A percentile compares a stretch with the other conserved stretches of the same genome.
These are phyloP conservation scores for Dermochelys coriacea DNA, from an alignment of 2,797 vertebrate genomes.

Conservation along the genomic window DNA sequence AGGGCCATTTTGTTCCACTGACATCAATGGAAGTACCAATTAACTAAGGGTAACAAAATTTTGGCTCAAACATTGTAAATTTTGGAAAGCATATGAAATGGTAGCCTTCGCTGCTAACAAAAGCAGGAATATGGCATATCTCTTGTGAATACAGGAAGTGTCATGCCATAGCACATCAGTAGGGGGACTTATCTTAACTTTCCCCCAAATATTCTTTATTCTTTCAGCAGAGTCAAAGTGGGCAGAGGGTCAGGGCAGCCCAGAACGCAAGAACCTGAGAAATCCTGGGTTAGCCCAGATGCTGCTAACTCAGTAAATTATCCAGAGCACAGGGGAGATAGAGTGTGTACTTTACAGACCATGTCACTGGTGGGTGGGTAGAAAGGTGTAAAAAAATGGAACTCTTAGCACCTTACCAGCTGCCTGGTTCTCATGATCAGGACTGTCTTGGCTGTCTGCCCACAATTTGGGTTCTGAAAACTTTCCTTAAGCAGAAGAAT, in stretches of 20 bases:
- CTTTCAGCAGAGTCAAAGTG: neutral
- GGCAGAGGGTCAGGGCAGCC: neutral
- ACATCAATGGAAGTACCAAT: neutral
- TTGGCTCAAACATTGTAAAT: neutral
- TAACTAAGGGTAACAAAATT: neutral
- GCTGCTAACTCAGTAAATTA: neutral
- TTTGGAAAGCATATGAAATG: neutral
- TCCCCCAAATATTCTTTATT: neutral
- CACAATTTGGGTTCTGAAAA: neutral
- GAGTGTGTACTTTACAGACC: neutral
- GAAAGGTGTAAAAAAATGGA: neutral
- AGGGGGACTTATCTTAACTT: neutral
- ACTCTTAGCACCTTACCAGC: neutral
- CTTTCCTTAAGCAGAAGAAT: neutral
- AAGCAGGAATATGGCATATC: neutral
- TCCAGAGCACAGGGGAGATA: neutral
- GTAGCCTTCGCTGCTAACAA: neutral
- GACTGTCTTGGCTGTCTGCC: neutral
- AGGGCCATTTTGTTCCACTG: accelerated
- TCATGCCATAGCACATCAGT: neutral
- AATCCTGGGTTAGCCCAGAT: neutral
- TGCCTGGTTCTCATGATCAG: neutral
- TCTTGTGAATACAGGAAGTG: neutral
- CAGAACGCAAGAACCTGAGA: neutral
- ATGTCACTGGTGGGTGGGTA: neutral